Percentiles rank a stretch among this genome's conserved stretches.
These are phyloP conservation scores for Anolis sagrei DNA, from an alignment of 2,113 vertebrate species.

Conservation along the genomic window DNA sequence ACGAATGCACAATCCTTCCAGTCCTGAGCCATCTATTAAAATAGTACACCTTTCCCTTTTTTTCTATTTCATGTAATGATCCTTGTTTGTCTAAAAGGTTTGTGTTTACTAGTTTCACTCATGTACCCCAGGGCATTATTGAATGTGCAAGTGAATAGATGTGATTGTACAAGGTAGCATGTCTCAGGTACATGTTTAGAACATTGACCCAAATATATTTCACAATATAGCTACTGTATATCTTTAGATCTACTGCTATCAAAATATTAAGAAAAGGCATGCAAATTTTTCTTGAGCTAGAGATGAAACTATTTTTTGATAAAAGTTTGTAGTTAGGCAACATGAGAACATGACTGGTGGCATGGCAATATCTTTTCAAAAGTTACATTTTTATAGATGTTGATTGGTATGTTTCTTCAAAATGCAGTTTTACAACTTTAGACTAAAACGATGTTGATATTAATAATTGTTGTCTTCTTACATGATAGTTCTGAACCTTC, in stretches of 20 bases:
- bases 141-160: neutral
- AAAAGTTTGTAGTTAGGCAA: neutral
- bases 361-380: neutral
- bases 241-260: no score
- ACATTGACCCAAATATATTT: neutral
- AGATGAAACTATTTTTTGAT: no score
- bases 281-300: no score
- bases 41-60: neutral
- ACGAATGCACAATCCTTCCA: neutral
- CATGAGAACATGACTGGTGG: neutral
- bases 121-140: neutral
- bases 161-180: neutral
- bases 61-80: neutral
- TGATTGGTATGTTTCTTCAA: neutral
- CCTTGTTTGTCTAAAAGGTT: neutral
- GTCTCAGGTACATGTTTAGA: neutral
- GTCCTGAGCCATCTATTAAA: neutral
- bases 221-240: neutral
- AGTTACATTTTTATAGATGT: neutral
- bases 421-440: neutral
- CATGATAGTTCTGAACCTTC: constrained; percentile 68
- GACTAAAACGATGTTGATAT: neutral
- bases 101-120: neutral
- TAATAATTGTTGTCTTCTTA: neutral
- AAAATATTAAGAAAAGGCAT: neutral